Conservation (phyloP, 2,797 vertebrate species). For the Sebastes baramenuke region DNA sequence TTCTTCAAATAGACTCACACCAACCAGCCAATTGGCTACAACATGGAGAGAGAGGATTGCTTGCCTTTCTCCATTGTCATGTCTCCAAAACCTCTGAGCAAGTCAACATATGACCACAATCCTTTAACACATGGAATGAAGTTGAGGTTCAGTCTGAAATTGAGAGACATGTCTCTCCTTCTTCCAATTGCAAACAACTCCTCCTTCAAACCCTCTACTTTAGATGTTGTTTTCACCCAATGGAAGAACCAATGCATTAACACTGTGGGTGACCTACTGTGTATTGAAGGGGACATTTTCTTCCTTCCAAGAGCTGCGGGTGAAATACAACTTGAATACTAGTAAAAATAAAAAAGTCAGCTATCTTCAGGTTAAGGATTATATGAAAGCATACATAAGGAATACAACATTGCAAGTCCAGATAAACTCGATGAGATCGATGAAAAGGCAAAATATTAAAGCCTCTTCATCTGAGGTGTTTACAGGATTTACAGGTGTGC, state of each 20-base stretch:
- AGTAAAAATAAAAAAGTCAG: neutral
- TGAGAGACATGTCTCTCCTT: too few species aligned
- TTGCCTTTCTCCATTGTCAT: too few species aligned
- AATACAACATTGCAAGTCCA: neutral
- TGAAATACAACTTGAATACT: neutral
- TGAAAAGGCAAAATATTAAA: neutral
- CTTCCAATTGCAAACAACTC: too few species aligned
- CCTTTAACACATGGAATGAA: too few species aligned
- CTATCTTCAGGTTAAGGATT: neutral
- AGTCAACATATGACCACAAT: too few species aligned
- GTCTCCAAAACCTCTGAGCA: too few species aligned
- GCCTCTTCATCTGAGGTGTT: neutral
- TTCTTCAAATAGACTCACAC: too few species aligned
- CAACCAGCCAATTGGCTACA: too few species aligned
- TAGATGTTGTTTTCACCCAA: too few species aligned
- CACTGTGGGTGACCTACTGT: neutral
- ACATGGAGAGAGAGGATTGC: too few species aligned
- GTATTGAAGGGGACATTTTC: neutral
- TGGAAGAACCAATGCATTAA: neutral
- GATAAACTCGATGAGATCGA: neutral
- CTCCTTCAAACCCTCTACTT: too few species aligned
- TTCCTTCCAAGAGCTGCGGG: neutral
- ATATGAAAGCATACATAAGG: neutral
- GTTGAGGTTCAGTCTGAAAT: too few species aligned
- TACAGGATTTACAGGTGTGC: neutral